Conservation (phyloP, 2,113 vertebrate species). For the Rhinopomastus cyanomelas region DNA sequence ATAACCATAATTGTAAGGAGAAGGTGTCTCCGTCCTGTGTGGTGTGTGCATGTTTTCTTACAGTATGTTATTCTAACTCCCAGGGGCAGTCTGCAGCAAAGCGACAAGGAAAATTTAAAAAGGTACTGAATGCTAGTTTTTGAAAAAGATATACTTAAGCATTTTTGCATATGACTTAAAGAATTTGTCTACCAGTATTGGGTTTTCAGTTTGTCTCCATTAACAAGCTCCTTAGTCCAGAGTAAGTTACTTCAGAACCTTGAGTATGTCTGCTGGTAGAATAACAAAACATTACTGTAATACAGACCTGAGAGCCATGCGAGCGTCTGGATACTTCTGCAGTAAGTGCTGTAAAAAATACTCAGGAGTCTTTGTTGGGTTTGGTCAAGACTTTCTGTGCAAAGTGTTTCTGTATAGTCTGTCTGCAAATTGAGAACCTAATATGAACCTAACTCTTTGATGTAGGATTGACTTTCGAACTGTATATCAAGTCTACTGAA, state of each 20-base stretch:
- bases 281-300: neutral
- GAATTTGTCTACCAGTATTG: conserved; percentile 69
- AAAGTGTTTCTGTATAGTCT: neutral
- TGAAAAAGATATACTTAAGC: conserved; percentile 77
- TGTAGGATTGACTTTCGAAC: neutral
- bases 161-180: conserved; percentile 73
- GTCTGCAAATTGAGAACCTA: neutral
- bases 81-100: conserved; percentile 99
- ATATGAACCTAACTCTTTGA: neutral
- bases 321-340: neutral
- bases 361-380: neutral
- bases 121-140: conserved; percentile 97
- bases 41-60: conserved; percentile 92
- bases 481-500: neutral
- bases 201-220: conserved; percentile 51
- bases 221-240: conserved; percentile 50
- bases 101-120: conserved; percentile 99
- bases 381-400: neutral
- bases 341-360: conserved; percentile 20
- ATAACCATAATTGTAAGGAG: conserved; percentile 55
- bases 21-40: conserved; percentile 81
- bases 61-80: conserved; percentile 99
- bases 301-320: neutral
- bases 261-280: conserved; percentile 7
- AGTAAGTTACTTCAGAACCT: conserved; percentile 10